Evolutionary conservation across 2,888 invertebrate genomes (phyloP), one percentile per base, ranked within the genome.

Genomic region (Oligia latruncula): DNA sequence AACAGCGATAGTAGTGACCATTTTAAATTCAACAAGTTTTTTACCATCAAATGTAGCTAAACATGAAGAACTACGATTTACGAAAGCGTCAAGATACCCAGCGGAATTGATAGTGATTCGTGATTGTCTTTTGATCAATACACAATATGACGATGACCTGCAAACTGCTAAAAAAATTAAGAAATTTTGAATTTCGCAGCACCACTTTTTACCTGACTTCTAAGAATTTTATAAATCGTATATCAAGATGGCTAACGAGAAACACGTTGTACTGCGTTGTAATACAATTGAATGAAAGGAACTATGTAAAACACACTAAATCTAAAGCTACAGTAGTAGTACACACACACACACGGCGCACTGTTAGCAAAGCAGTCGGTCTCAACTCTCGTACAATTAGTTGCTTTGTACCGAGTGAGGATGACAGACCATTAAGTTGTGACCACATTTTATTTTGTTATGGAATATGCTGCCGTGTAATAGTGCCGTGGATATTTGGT

Each of bases 301-400:
- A 15, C 15, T 6, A 62, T 29, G 62, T 62, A 62, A 62, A 29
- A 29, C 60, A 60, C 52, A 65, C 49, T 66, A 40, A 71, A 52
- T 64, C 60, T 77, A 73, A 77, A 49, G 23, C 72, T 58, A 23
- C 29, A 52, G 67, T 49, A 29, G 29, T 29, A 29, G 29, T 29
- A 29, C 29, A 29, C 29, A 29, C 29, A 29, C 29, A 68, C 67
- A 81, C 71, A 76, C 76, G 20, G n/a, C 35, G 71, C 40, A 66
- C 66, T 78, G 58, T 71, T 78, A 11, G n/a, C 35, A n/a, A 29
- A 65, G 67, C 71, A 67, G 83, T 62, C 68, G 60, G 20, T 49
- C 65, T 55, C 52, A 58, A 55, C 67, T 78, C 71, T 78, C 67
- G 17, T 75, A 74, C 83, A 83, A 83, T 78, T 83, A 78, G 74